Percentiles rank a stretch among this genome's conserved stretches.
phyloP scores from a whole-genome alignment of 2,113 vertebrate species.

The Gadus macrocephalus region DNA sequence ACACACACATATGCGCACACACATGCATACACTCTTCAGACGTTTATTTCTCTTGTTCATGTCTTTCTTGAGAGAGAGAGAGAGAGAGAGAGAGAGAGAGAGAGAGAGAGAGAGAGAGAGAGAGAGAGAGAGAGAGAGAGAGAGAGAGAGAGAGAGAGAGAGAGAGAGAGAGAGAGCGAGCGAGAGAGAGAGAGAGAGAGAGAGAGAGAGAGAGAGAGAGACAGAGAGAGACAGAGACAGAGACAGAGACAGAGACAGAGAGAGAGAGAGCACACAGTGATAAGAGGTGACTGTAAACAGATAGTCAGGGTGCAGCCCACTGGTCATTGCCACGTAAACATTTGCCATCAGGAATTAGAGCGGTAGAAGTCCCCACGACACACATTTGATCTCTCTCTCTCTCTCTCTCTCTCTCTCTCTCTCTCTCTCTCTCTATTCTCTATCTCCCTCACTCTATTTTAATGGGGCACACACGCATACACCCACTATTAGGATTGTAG shows the following conservation, averaged over 20 bases:
- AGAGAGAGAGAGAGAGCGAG: not conserved
- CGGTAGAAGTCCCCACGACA: conserved; percentile 42
- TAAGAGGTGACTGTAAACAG: conserved; percentile 10
- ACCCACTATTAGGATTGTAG: not conserved
- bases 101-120: too few species aligned
- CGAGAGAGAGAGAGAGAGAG: too few species aligned
- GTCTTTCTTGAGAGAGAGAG: not conserved
- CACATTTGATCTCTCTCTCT: conserved; percentile 49
- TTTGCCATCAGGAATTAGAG: conserved; percentile 46
- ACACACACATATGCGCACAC: too few species aligned
- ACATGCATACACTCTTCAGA: too few species aligned
- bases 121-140: too few species aligned
- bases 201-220: too few species aligned
- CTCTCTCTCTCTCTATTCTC: conserved; percentile 11
- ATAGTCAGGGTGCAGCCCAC: conserved; percentile 17
- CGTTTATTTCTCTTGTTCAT: too few species aligned
- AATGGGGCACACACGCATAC: conserved; percentile 21
- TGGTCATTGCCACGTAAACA: conserved; percentile 6
- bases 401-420: conserved; percentile 25
- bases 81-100: not conserved
- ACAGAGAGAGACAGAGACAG: too few species aligned
- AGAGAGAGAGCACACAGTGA: not conserved
- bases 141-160: too few species aligned
- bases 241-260: too few species aligned
- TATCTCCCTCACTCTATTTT: conserved; percentile 9